A percentile compares a stretch with the other conserved stretches of the same genome.
Conservation (phyloP, 2,888 invertebrate genomes). For the Thymelicus acteon region DNA sequence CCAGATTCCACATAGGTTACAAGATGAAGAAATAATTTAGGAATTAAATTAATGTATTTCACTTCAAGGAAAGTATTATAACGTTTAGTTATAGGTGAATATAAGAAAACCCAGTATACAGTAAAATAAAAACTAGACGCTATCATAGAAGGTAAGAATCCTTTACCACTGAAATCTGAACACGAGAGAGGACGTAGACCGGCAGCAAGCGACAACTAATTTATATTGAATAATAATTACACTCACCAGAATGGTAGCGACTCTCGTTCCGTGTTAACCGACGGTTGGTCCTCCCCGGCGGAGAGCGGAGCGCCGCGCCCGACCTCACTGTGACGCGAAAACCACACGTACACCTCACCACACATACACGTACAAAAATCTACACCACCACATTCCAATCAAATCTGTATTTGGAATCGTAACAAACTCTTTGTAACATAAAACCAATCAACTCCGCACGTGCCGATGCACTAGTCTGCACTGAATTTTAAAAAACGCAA, state of each 20-base stretch:
- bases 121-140: too few relatives aligned
- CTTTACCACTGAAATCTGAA: background rate
- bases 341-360: conserved; percentile 68
- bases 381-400: conserved; percentile 52
- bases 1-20: too few relatives aligned
- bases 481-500: conserved; percentile 17
- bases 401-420: conserved; percentile 54
- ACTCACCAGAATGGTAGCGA: conserved; percentile 97
- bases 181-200: background rate
- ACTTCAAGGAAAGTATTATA: too few relatives aligned
- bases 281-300: conserved; percentile 92
- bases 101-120: too few relatives aligned
- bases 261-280: conserved; percentile 97
- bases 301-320: conserved; percentile 79
- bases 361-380: conserved; percentile 52
- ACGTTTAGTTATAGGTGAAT: too few relatives aligned
- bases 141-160: too few relatives aligned
- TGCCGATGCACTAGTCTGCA: background rate
- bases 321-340: conserved; percentile 84
- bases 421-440: conserved; percentile 16
- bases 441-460: background rate
- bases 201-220: conserved; percentile 50
- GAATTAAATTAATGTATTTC: too few relatives aligned
- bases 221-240: conserved; percentile 49
- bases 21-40: too few relatives aligned